A percentile compares a stretch with the other conserved stretches of the same genome.
These are phyloP conservation scores for Frankliniella intonsa DNA, from an alignment of 2,888 invertebrate genomes.

Conservation along the genomic window DNA sequence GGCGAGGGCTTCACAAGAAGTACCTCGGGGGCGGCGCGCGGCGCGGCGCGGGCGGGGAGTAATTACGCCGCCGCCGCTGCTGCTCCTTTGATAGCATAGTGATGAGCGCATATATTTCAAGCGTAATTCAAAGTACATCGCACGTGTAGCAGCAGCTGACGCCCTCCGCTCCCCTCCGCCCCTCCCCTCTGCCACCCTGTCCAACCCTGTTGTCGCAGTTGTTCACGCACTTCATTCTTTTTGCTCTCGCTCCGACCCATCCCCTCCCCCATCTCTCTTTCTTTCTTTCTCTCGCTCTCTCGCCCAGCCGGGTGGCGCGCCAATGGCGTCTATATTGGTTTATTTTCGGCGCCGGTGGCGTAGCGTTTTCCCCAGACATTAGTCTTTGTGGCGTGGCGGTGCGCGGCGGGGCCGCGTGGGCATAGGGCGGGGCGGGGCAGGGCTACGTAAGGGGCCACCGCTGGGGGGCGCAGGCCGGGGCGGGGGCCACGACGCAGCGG, in stretches of 20 bases:
- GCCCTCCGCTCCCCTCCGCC: not conserved
- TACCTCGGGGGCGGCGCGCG: too few species aligned
- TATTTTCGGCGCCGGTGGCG: not conserved
- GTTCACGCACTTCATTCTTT: not conserved
- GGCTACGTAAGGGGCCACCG: too few species aligned
- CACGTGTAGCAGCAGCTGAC: slow-evolving; percentile 5
- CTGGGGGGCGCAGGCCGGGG: too few species aligned
- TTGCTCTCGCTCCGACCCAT: not conserved
- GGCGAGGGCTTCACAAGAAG: too few species aligned
- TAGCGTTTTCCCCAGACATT: not conserved
- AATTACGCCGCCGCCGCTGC: too few species aligned
- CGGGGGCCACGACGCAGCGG: too few species aligned
- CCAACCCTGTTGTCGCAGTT: not conserved
- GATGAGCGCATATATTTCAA: not conserved
- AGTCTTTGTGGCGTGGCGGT: not conserved
- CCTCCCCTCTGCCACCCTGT: not conserved
- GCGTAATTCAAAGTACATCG: slow-evolving; percentile 6
- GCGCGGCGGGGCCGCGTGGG: not conserved
- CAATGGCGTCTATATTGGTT: not conserved
- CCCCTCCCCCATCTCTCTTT: too few species aligned
- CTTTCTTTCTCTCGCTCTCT: too few species aligned
- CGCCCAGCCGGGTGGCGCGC: not conserved
- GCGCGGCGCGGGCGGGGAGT: not conserved
- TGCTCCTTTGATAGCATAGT: not conserved
- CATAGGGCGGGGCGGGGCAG: too few species aligned